Percentiles rank a stretch among this genome's conserved stretches.
Evolutionary conservation across 2,113 vertebrate species (phyloP).

Genomic region (Entelurus aequoreus): DNA sequence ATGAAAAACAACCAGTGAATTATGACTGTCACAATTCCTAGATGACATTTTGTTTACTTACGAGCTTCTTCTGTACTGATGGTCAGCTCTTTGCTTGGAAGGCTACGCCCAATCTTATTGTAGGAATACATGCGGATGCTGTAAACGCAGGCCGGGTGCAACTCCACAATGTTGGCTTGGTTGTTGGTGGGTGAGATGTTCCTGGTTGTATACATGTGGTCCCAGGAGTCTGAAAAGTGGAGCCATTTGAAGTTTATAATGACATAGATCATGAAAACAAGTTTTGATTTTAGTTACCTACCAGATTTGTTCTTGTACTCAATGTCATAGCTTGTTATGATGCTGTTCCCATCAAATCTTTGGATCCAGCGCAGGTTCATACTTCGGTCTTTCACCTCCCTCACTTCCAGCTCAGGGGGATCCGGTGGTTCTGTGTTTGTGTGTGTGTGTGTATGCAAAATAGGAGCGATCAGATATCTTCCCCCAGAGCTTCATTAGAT

Average conservation of each 20-base stretch:
- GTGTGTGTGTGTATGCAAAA: not conserved
- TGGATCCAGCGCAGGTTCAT: constrained; percentile 98
- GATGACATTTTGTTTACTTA: constrained; percentile 48
- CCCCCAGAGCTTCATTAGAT: not conserved
- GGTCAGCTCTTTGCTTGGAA: constrained; percentile 96
- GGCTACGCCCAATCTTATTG: constrained; percentile 97
- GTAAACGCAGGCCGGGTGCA: constrained; percentile 94
- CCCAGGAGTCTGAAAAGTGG: constrained; percentile 84
- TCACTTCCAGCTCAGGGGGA: constrained; percentile 91
- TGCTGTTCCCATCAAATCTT: constrained; percentile 95
- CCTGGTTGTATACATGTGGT: constrained; percentile 95
- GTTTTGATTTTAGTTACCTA: constrained; percentile 31
- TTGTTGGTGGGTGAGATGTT: constrained; percentile 98
- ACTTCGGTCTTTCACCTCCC: constrained; percentile 94
- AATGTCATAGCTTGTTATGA: constrained; percentile 96
- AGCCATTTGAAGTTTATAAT: not conserved
- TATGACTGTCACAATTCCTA: not conserved
- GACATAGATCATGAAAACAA: not conserved
- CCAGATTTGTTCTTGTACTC: constrained; percentile 99
- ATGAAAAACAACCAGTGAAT: constrained; percentile 6
- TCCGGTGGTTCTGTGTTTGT: constrained; percentile 85
- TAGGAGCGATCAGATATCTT: not conserved
- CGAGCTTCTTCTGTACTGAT: constrained; percentile 96
- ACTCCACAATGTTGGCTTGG: constrained; percentile 96
- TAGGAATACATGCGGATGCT: constrained; percentile 99